These are phyloP conservation scores for Heliocidaris tuberculata DNA, from an alignment of 35 echinoderm and acorn worm species.

Conservation along the genomic window DNA sequence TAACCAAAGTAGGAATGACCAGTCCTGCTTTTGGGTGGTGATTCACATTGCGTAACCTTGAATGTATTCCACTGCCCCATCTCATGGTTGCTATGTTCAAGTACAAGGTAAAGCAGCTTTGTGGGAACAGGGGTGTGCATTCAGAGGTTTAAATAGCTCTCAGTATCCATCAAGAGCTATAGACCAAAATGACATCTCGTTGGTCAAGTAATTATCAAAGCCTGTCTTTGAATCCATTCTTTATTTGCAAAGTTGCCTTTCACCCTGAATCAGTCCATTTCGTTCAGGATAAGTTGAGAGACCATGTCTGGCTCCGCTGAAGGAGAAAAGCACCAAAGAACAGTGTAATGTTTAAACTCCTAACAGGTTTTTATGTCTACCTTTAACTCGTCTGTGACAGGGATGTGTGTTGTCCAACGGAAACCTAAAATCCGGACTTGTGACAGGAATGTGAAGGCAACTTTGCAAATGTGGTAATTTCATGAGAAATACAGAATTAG, in stretches of 20 bases:
- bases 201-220: slow-evolving; percentile 4
- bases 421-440: background rate
- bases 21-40: background rate
- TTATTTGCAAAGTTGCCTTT: background rate
- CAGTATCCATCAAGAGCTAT: background rate
- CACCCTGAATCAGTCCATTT: background rate
- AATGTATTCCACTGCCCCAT: background rate
- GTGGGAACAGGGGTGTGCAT: background rate
- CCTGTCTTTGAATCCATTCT: background rate
- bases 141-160: background rate
- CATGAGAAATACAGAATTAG: background rate
- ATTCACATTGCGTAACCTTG: background rate
- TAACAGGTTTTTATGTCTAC: no score
- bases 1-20: background rate
- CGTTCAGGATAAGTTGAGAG: no score
- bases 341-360: no score
- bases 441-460: background rate
- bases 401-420: background rate
- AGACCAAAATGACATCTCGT: background rate
- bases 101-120: background rate
- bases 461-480: background rate
- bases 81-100: background rate
- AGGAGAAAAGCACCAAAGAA: no score
- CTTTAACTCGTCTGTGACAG: background rate
- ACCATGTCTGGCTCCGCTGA: no score